Conservation (phyloP, 2,113 vertebrate genomes). For the Rhynchomys soricoides region DNA sequence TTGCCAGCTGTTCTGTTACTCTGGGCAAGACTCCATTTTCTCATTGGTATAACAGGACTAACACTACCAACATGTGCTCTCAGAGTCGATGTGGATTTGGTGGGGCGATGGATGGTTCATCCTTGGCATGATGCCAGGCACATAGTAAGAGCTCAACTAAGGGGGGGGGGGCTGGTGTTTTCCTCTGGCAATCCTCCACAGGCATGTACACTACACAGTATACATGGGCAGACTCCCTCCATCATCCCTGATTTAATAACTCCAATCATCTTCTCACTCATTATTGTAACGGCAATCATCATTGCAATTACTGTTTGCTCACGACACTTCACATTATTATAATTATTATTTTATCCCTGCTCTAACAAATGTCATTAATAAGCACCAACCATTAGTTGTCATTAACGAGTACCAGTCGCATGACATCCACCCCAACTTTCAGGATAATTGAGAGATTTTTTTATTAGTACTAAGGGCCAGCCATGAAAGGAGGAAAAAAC, state of each 20-base stretch:
- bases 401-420: slow-evolving; percentile 65
- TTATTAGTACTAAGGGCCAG: slow-evolving; percentile 8
- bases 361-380: slow-evolving; percentile 77
- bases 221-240: neutral
- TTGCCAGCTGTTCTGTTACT: neutral
- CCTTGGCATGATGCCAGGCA: neutral
- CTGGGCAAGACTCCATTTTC: neutral
- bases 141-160: neutral
- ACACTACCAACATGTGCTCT: neutral
- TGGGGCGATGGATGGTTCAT: neutral
- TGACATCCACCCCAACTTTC: slow-evolving; percentile 43
- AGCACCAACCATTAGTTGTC: slow-evolving; percentile 65
- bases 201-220: neutral
- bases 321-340: slow-evolving; percentile 72
- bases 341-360: slow-evolving; percentile 79
- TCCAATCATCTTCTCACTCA: slow-evolving; percentile 68
- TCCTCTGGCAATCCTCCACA: slow-evolving; percentile 1
- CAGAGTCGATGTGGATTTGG: neutral
- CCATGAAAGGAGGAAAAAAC: neutral
- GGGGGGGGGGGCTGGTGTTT: neutral
- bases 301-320: slow-evolving; percentile 72
- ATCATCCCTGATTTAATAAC: slow-evolving; percentile 62
- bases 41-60: neutral
- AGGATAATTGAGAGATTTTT: slow-evolving; percentile 47
- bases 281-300: slow-evolving; percentile 76